Evolutionary conservation across 2,113 vertebrate genomes (phyloP).

Genomic region (Macrotus californicus): DNA sequence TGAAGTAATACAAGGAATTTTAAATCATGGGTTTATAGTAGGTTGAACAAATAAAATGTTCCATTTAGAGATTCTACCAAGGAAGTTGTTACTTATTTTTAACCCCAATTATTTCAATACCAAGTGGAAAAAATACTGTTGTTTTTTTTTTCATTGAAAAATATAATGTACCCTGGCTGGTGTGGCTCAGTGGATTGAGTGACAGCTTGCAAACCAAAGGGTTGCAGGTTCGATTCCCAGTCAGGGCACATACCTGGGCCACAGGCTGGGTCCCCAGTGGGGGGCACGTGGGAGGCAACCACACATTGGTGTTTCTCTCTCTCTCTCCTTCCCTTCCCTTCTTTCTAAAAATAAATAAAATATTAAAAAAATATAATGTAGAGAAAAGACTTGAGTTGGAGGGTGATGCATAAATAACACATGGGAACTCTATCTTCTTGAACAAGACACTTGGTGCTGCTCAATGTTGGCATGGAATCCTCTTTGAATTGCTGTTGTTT

Average conservation of each 20-base stretch:
- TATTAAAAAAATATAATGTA: not conserved
- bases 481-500: not conserved
- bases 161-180: too few species aligned
- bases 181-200: too few species aligned
- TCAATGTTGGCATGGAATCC: not conserved
- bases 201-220: too few species aligned
- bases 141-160: slow-evolving; percentile 11
- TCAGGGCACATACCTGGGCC: too few species aligned
- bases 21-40: not conserved
- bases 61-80: not conserved
- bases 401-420: not conserved
- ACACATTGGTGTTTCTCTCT: too few species aligned
- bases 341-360: too few species aligned
- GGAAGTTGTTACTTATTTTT: slow-evolving; percentile 7
- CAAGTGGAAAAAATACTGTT: not conserved
- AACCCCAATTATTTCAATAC: not conserved
- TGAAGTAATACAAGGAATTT: not conserved
- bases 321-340: too few species aligned
- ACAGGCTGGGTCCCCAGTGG: too few species aligned
- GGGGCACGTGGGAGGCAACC: too few species aligned
- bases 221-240: too few species aligned
- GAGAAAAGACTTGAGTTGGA: not conserved
- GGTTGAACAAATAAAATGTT: not conserved
- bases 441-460: not conserved
- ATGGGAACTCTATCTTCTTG: not conserved